phyloP scores from a whole-genome alignment of 23 tunicate species.

The Ascidia mentula region DNA sequence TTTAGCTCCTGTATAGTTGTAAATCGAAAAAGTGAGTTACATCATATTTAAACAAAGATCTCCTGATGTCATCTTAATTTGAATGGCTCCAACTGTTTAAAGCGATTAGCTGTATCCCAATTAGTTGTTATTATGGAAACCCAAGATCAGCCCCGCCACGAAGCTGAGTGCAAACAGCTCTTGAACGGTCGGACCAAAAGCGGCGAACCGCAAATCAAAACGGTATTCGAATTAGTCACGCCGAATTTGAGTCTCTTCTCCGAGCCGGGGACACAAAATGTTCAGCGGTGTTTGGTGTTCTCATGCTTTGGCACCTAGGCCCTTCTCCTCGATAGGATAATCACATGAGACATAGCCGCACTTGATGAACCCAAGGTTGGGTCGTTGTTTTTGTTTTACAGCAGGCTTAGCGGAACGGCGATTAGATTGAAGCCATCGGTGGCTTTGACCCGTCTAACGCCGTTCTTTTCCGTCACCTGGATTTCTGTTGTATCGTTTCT shows the following conservation, averaged over 20 bases:
- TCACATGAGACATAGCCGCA: neutral
- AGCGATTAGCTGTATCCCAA: too few species aligned
- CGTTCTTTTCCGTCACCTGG: neutral
- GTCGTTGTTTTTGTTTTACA: neutral
- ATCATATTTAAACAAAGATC: too few species aligned
- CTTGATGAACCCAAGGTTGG: neutral
- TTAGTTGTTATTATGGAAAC: too few species aligned
- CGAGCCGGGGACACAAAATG: neutral
- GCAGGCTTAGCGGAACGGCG: neutral
- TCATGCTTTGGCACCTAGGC: neutral
- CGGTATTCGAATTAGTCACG: neutral
- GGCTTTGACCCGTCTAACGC: neutral
- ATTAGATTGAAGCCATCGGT: neutral
- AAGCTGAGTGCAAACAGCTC: too few species aligned
- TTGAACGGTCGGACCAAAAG: too few species aligned
- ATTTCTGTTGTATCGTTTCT: neutral
- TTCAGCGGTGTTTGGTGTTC: slow-evolving; percentile 1
- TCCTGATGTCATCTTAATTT: too few species aligned
- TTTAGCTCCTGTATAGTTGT: too few species aligned
- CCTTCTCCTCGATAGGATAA: neutral
- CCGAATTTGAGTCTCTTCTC: neutral
- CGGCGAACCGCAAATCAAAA: neutral
- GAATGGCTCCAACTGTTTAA: too few species aligned
- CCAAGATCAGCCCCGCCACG: too few species aligned
- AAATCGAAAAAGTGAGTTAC: too few species aligned